phyloP scores from a whole-genome alignment of 2,888 invertebrate species.

The Harpagoxenus sublaevis region DNA sequence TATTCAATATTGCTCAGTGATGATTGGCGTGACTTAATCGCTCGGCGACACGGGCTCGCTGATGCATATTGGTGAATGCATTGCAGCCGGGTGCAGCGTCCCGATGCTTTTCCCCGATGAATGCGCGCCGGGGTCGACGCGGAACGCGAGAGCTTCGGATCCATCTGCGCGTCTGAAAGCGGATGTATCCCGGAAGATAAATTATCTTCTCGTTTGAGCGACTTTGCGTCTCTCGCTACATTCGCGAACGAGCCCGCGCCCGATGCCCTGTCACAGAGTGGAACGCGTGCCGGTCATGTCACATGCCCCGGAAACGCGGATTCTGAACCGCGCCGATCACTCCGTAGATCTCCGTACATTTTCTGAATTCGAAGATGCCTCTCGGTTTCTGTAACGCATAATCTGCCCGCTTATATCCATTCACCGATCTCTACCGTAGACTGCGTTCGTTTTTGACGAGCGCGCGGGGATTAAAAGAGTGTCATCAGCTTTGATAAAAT shows the following conservation, averaged over 20 bases:
- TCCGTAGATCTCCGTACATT: slow-evolving; percentile 29
- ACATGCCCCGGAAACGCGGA: slow-evolving; percentile 14
- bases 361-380: slow-evolving; percentile 30
- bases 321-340: slow-evolving; percentile 24
- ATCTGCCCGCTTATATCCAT: slow-evolving; percentile 62
- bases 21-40: slow-evolving; percentile 51
- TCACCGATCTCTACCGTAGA: slow-evolving; percentile 58
- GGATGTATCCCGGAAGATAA: slow-evolving; percentile 45
- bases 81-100: not conserved
- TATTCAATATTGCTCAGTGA: slow-evolving; percentile 31
- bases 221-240: slow-evolving; percentile 43
- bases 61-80: slow-evolving; percentile 42
- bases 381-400: slow-evolving; percentile 49
- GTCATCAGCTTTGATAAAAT: slow-evolving; percentile 11
- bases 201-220: slow-evolving; percentile 53
- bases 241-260: slow-evolving; percentile 29
- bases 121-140: slow-evolving; percentile 25
- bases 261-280: slow-evolving; percentile 28
- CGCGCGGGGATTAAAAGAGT: not conserved
- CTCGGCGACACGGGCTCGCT: slow-evolving; percentile 31
- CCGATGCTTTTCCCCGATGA: slow-evolving; percentile 14
- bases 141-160: slow-evolving; percentile 29
- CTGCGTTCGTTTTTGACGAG: not conserved
- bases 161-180: slow-evolving; percentile 41
- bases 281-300: slow-evolving; percentile 28